Evolutionary conservation across 2,113 vertebrate species (phyloP).

Genomic region (Odontesthes bonariensis): DNA sequence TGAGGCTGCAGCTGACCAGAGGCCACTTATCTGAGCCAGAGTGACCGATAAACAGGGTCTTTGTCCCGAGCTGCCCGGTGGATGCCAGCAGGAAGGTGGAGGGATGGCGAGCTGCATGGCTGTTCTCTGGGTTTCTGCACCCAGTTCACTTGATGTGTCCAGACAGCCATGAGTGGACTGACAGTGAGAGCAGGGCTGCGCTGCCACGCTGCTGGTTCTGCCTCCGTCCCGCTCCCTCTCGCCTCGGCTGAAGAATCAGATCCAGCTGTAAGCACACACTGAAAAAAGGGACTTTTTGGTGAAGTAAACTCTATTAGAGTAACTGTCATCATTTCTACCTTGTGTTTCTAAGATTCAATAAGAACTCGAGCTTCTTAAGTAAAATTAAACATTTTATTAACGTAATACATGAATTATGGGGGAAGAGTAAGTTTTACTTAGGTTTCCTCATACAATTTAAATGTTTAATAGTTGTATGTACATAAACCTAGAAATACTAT

Average conservation of each 20-base stretch:
- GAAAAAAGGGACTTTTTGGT: too few relatives aligned
- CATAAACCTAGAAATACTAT: too few relatives aligned
- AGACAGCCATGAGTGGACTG: slow-evolving; percentile 32
- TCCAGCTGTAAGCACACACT: background rate
- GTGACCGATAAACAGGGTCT: background rate
- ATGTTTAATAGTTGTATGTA: too few relatives aligned
- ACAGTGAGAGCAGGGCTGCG: slow-evolving; percentile 9
- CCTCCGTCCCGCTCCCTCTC: background rate
- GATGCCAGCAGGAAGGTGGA: slow-evolving; percentile 17
- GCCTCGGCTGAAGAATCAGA: slow-evolving; percentile 5
- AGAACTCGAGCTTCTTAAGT: too few relatives aligned
- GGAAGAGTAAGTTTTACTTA: too few relatives aligned
- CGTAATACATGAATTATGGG: too few relatives aligned
- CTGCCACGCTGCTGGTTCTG: slow-evolving; percentile 7
- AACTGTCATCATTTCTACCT: too few relatives aligned
- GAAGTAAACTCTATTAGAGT: too few relatives aligned
- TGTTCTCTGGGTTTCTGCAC: slow-evolving; percentile 10
- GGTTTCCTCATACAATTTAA: too few relatives aligned
- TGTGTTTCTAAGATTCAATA: too few relatives aligned
- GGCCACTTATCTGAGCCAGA: background rate
- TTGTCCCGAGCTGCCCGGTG: background rate
- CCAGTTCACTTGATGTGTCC: slow-evolving; percentile 27
- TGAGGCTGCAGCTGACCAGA: slow-evolving; percentile 19
- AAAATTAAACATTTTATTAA: too few relatives aligned
- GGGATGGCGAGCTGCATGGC: slow-evolving; percentile 3